Evolutionary conservation across 2,888 invertebrate species (phyloP), one percentile per base, ranked within the genome.

Genomic region (Microdon myrmicae): DNA sequence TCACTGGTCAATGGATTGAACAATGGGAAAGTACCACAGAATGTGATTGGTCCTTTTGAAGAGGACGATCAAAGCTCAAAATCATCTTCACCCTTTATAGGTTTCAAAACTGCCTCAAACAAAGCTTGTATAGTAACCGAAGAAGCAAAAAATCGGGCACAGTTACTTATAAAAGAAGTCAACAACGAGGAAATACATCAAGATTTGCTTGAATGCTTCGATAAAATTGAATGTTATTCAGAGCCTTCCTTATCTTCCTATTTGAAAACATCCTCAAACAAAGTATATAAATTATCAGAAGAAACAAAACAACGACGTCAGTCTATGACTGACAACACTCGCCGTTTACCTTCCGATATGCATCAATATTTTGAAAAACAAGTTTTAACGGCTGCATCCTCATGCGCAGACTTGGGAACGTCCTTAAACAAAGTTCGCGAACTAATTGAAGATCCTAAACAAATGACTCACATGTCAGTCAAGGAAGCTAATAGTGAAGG

Each of bases 301-400:
- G 22, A 4, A 12, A 9, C 13, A 26, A 19, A 31, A 8, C 28
- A 16, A 8, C 17, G 17, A 8, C 14, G 4, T n/a, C n/a, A 12
- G 16, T 2, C n/a, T 16, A 34, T 9, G 9, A 17, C 8, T n/a
- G n/a, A n/a, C n/a, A n/a, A n/a, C n/a, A n/a, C n/a, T 5, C 8
- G 4, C 16, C 31, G 2, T 7, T 14, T 8, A n/a, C n/a, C n/a
- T n/a, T n/a, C n/a, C n/a, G n/a, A n/a, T n/a, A n/a, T n/a, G n/a
- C n/a, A n/a, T n/a, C n/a, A n/a, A n/a, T n/a, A n/a, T n/a, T n/a
- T n/a, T n/a, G 38, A 47, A 25, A 58, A 68, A 7, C 68, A 67
- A 69, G 60, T 61, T 47, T 64, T 68, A 25, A 67, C 67, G 20
- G 68, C 59, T 55, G 64, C 68, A 38, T 58, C n/a, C n/a, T n/a